Conservation (phyloP, 2,888 invertebrate species). For the Limnephilus lunatus region DNA sequence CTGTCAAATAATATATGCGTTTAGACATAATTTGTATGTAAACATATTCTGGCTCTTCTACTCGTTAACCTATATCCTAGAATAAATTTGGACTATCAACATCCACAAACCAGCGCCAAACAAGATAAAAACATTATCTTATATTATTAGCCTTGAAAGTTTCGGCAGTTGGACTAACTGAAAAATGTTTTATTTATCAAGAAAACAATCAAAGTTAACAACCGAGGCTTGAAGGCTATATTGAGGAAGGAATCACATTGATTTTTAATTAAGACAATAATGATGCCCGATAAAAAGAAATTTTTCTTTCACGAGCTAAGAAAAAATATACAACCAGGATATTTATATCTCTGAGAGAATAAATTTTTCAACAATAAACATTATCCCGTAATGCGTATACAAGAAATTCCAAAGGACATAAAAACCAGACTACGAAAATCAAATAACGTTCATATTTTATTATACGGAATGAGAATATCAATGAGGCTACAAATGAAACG, state of each 20-base stretch:
- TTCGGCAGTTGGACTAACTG: background rate
- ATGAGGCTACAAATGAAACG: constrained; percentile 59
- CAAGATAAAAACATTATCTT: background rate
- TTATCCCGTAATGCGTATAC: constrained; percentile 47
- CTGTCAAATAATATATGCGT: too few species aligned
- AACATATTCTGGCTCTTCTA: too few species aligned
- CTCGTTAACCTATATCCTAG: too few species aligned
- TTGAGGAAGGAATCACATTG: constrained; percentile 5
- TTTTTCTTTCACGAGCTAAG: background rate
- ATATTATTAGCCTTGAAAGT: background rate
- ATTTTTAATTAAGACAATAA: constrained; percentile 24
- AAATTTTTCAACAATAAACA: constrained; percentile 40
- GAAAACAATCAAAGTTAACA: background rate
- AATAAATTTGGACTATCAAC: too few species aligned
- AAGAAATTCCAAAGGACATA: constrained; percentile 43
- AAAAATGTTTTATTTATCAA: background rate
- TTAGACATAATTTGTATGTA: too few species aligned
- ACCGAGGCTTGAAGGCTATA: background rate
- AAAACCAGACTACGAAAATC: constrained; percentile 45
- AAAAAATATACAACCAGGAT: background rate
- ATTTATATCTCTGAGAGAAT: constrained; percentile 22
- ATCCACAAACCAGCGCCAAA: background rate
- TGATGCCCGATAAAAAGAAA: constrained; percentile 4
- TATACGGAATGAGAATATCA: constrained; percentile 55
- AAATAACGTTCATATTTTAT: constrained; percentile 54